Evolutionary conservation across 2,113 vertebrate species (phyloP).

Genomic region (Garra rufa): DNA sequence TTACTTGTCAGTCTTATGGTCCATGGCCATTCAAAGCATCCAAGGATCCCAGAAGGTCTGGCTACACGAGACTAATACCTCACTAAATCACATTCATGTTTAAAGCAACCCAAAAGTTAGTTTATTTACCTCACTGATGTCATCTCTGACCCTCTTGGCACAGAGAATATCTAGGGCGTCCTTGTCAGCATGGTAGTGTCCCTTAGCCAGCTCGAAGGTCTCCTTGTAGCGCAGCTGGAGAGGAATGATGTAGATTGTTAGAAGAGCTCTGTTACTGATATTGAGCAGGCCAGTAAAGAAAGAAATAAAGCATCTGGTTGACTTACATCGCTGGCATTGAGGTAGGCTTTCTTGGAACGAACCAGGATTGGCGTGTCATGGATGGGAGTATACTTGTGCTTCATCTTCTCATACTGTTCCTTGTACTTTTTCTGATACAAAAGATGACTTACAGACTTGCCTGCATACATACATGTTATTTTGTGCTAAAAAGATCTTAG

Average conservation of each 20-base stretch:
- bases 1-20: too few relatives aligned
- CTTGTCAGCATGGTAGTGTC: conserved; percentile 91
- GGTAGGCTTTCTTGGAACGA: conserved; percentile 91
- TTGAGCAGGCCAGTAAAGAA: background rate
- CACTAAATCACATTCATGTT: background rate
- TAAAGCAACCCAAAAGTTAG: background rate
- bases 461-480: background rate
- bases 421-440: conserved; percentile 89
- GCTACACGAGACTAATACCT: too few relatives aligned
- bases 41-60: too few relatives aligned
- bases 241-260: conserved; percentile 35
- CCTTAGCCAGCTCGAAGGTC: conserved; percentile 90
- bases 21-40: too few relatives aligned
- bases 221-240: conserved; percentile 95
- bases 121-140: conserved; percentile 89
- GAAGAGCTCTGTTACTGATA: background rate
- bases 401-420: conserved; percentile 95
- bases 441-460: background rate
- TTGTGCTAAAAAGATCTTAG: background rate
- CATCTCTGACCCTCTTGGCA: conserved; percentile 93
- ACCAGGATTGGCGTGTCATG: conserved; percentile 89
- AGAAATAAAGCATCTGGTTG: background rate
- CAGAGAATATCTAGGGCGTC: conserved; percentile 92
- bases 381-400: conserved; percentile 90
- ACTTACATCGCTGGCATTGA: conserved; percentile 96